Evolutionary conservation across 2,113 vertebrate species (phyloP), one percentile per base, ranked within the genome.

Genomic region (Chitala chitala): DNA sequence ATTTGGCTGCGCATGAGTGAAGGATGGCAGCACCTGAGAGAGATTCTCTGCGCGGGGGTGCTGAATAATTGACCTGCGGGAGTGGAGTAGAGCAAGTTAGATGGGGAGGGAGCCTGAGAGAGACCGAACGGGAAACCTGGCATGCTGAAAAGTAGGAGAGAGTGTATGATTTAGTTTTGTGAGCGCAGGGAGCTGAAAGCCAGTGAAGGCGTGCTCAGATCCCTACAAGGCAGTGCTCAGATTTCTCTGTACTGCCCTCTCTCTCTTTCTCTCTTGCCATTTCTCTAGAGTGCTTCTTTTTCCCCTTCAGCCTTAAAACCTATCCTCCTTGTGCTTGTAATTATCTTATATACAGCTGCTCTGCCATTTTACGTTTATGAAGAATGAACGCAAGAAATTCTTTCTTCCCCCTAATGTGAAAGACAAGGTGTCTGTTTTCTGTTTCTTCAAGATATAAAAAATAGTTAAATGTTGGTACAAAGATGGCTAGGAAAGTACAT

Each of bases 321-420:
- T 36, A 5, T 69, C 24, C 44, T 31, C 68, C 44, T 2, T 36
- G 24, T 51, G 7, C 15, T 7, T 29, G 20, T 51, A 70, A 70
- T 53, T 51, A 70, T 70, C 48, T 70, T 48, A n/a, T 69, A 59
- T 24, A 22, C 46, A 26, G 31, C 31, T 29, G 29, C 36, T n/a
- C n/a, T 26, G 12, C 10, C 36, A n/a, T 46, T 55, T 40, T 58
- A 58, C 22, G 31, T 48, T 10, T 20, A 33, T 40, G 48, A 36
- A 22, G 51, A 12, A 26, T 71, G 55, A 55, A 71, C n/a, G 26
- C 65, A 29, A 46, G 44, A 48, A 42, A 13, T 59, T 22, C 17
- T 59, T 65, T 65, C 4, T 36, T 33, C 5, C 1, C 31, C 61
- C 29, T 15, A 20, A 9, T 2, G 31, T 5, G 8, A 48, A 63